These are phyloP conservation scores for Tetragonula carbonaria DNA, from an alignment of 2,888 invertebrate species.

Conservation along the genomic window DNA sequence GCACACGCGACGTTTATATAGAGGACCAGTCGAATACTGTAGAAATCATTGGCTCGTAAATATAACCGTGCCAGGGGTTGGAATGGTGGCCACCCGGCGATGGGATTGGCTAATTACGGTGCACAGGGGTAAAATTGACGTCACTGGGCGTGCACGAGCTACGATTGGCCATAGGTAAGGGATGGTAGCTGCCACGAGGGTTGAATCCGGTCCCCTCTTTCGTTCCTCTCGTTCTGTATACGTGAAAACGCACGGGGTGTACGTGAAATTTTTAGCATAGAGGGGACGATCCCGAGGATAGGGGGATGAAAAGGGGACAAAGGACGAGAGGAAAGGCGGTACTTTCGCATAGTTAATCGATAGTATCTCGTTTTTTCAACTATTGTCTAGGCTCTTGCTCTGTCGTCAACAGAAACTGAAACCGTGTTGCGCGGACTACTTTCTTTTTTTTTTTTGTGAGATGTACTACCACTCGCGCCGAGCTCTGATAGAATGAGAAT, in stretches of 20 bases:
- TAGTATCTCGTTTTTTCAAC: slow-evolving; percentile 58
- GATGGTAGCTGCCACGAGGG: slow-evolving; percentile 61
- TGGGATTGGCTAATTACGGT: slow-evolving; percentile 81
- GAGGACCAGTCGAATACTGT: slow-evolving; percentile 21
- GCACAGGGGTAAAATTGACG: slow-evolving; percentile 70
- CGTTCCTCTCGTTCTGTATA: neutral
- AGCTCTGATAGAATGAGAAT: neutral
- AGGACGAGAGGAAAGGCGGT: slow-evolving; percentile 57
- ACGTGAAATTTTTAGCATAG: slow-evolving; percentile 18
- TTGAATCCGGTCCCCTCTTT: slow-evolving; percentile 17
- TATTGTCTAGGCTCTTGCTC: slow-evolving; percentile 31
- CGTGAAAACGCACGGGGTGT: slow-evolving; percentile 20
- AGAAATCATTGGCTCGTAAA: slow-evolving; percentile 76
- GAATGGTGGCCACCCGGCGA: slow-evolving; percentile 53
- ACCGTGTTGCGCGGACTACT: neutral
- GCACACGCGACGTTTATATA: neutral
- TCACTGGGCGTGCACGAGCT: slow-evolving; percentile 77
- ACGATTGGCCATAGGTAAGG: slow-evolving; percentile 74
- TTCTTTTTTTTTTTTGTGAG: neutral
- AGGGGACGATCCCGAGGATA: slow-evolving; percentile 17
- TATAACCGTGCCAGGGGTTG: slow-evolving; percentile 56
- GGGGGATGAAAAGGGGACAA: slow-evolving; percentile 38
- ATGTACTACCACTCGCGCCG: neutral
- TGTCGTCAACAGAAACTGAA: slow-evolving; percentile 31
- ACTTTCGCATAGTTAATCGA: slow-evolving; percentile 68